phyloP scores from a whole-genome alignment of 1,140 invertebrate genomes.

The Saccostrea echinata region DNA sequence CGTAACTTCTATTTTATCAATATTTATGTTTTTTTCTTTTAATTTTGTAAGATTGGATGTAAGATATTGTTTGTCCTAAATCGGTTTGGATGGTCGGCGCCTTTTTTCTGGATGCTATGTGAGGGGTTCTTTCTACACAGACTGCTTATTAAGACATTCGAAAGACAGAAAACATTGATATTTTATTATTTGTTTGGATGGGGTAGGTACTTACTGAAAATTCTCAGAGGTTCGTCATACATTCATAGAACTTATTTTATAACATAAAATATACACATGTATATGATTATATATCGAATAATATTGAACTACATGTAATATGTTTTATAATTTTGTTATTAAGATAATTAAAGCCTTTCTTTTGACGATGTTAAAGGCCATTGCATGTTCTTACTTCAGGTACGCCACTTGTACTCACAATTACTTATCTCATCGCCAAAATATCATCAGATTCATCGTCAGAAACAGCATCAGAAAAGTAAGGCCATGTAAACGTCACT shows the following conservation, averaged over 20 bases:
- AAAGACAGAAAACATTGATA: slow-evolving; percentile 80
- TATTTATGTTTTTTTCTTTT: too few relatives aligned
- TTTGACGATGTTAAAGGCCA: not conserved
- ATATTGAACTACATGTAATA: too few relatives aligned
- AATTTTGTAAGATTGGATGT: slow-evolving; percentile 48
- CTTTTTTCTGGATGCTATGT: slow-evolving; percentile 81
- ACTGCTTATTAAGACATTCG: slow-evolving; percentile 82
- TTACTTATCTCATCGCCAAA: not conserved
- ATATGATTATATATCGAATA: too few relatives aligned
- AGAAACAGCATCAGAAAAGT: not conserved
- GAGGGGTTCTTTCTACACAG: slow-evolving; percentile 83
- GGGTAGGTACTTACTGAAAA: slow-evolving; percentile 73
- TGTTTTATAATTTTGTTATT: too few relatives aligned
- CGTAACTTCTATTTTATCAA: too few relatives aligned
- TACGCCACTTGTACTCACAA: not conserved
- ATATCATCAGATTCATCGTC: slow-evolving; percentile 8
- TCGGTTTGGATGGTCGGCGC: slow-evolving; percentile 53
- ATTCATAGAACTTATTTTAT: too few relatives aligned
- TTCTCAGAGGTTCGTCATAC: too few relatives aligned
- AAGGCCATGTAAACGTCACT: not conserved
- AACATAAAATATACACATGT: too few relatives aligned
- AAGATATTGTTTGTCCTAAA: slow-evolving; percentile 52
- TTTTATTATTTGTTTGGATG: slow-evolving; percentile 82
- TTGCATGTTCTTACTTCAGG: not conserved
- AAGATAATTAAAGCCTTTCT: too few relatives aligned